Evolutionary conservation across 2,113 vertebrate species (phyloP), one percentile per base, ranked within the genome.

Genomic region (Phoxinus phoxinus): DNA sequence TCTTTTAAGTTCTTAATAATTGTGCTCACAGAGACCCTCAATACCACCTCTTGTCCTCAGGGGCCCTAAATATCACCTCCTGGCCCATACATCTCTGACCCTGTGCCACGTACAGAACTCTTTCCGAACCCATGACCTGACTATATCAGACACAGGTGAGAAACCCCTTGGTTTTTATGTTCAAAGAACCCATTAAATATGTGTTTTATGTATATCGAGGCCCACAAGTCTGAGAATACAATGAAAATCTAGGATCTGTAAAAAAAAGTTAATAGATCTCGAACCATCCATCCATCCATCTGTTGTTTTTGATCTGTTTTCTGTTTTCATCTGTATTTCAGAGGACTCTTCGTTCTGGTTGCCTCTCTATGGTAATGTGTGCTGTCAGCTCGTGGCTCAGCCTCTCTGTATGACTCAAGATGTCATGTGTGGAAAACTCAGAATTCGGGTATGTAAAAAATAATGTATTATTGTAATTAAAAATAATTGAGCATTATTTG

Each of bases 111-210:
- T 97, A 51, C 95, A 95, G 84, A 95, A 96, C 0, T 94, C 95
- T 23, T 97, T 97, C 90, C 95, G 96, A 75, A 97, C 96, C 0
- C 97, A 97, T 1, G 97, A 97, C 91, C 93, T 97, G 63, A 89
- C 90, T 3, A 89, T 96, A 0, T 85, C 91, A 63, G 90, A 93
- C 41, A 92, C 93, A 1, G 97, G 97, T 97, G 90, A 92, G 89
- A 86, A 30, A 25, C 7, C n/a, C 10, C 27, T 67, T 23, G 2
- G 17, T 23, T 17, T 30, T 30, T 58, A 51, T 25, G 53, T 56
- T 56, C 19, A 53, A 21, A 17, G 0, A 23, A 6, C n/a, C 12
- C 32, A 21, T 37, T 23, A 11, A 21, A 11, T 37, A 23, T 51
- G 1, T 78, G 72, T 84, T 59, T 56, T 84, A 37, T 2, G 9